phyloP scores from a whole-genome alignment of 2,113 vertebrate genomes.

The Ptychochromis oligacanthus region DNA sequence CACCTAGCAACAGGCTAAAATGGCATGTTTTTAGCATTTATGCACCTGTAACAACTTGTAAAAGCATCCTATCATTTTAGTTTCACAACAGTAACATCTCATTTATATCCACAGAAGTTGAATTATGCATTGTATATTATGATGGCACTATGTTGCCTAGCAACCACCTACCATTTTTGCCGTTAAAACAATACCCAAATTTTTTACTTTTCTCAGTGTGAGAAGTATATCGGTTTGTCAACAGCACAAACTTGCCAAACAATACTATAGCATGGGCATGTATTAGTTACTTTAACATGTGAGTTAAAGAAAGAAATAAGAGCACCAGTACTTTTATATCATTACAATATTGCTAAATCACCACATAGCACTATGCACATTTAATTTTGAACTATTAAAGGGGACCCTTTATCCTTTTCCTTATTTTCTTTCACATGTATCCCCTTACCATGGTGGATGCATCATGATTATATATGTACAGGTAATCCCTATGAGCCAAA shows the following conservation, averaged over 20 bases:
- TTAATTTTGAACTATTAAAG: background rate
- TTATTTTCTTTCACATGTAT: background rate
- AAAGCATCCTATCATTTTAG: background rate
- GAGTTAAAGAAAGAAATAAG: background rate
- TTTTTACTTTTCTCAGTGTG: background rate
- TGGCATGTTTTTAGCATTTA: background rate
- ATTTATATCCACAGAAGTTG: background rate
- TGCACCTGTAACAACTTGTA: background rate
- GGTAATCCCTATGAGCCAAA: background rate
- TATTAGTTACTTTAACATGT: background rate
- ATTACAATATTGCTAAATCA: background rate
- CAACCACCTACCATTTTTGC: background rate
- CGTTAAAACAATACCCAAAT: rapidly evolving
- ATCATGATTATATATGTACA: background rate
- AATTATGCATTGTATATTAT: background rate
- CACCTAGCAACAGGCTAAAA: no score
- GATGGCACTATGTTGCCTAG: rapidly evolving
- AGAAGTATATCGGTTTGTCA: background rate
- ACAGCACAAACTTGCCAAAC: background rate
- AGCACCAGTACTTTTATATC: background rate
- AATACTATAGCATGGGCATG: background rate
- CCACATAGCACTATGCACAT: background rate
- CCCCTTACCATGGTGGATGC: background rate
- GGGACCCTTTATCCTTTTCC: background rate
- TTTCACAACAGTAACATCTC: background rate